Base-by-base conservation (phyloP, 2,888 invertebrate species). In the Tiliacea citrago region DNA sequence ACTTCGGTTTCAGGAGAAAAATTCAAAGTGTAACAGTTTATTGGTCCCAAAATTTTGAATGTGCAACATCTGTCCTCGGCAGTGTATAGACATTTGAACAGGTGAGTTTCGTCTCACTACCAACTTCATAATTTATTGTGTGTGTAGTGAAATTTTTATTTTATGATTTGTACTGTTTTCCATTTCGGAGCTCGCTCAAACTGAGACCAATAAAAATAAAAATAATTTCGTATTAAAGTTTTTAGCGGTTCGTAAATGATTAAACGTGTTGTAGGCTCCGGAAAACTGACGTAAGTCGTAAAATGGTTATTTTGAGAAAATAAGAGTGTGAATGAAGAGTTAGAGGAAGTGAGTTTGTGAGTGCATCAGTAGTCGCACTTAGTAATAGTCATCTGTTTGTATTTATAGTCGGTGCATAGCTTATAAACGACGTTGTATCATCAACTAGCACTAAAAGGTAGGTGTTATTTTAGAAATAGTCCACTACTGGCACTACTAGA, bases 1-100 rank as follows among this genome's bases (percentile, higher is more conserved):
- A 90, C 90, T 89, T 88, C 83, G 82, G 84, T 87, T 87, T 86
- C 88, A 87, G 89, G 73, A 84, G 83, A 85, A 86, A 82, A 79
- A 75, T 35, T 65, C 47, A 79, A 89, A 89, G 86, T 88, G 88
- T 89, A 85, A 87, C 85, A 88, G 89, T 89, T 86, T 79, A 85
- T 84, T 77, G 66, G 77, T 89, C 86, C 73, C 77, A 86, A 82
- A 76, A 75, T 81, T 75, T 80, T 75, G 62, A 70, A 77, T 85
- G 87, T 86, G 84, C 65, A 67, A 77, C 82, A 70, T 77, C 83
- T 76, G 74, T 77, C 66, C 18, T 51, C 75, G n/a, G 68, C 68
- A 62, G 79, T 76, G 73, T 75, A 68, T 67, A 74, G 74, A 84
- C 75, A 77, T 86, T 87, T 86, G 74, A 83, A 85, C 85, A 89